Percentiles rank a stretch among this genome's conserved stretches.
Conservation (phyloP, 2,888 invertebrate genomes). For the Zygaena filipendulae region DNA sequence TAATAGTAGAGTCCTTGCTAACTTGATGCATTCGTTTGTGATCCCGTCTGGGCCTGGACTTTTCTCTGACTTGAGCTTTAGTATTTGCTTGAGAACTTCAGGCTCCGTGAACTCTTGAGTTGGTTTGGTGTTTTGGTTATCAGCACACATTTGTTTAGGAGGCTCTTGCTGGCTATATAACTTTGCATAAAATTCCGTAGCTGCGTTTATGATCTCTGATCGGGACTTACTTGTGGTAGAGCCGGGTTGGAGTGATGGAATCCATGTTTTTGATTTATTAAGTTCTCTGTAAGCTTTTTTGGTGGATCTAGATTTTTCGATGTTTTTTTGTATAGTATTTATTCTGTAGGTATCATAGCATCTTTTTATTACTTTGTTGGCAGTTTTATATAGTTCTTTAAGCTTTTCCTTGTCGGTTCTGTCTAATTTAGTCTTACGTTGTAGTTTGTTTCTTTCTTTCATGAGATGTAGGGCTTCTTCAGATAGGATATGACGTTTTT, state of each 20-base stretch:
- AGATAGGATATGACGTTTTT: conserved; percentile 10
- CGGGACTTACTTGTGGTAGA: conserved; percentile 6
- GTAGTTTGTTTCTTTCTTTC: conserved; percentile 13
- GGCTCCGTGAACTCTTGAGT: conserved; percentile 8
- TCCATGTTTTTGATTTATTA: conserved; percentile 10
- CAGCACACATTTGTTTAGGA: background rate
- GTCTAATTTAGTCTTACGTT: conserved; percentile 12
- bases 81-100: conserved; percentile 13
- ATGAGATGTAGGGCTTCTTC: conserved; percentile 12
- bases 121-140: conserved; percentile 2
- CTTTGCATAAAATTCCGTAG: conserved; percentile 13
- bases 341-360: conserved; percentile 12
- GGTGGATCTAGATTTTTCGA: conserved; percentile 10
- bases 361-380: conserved; percentile 15
- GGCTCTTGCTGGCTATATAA: conserved; percentile 9
- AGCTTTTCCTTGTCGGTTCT: conserved; percentile 12
- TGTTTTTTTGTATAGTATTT: conserved; percentile 9
- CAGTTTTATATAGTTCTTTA: conserved; percentile 12
- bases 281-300: conserved; percentile 13
- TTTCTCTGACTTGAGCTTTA: conserved; percentile 15
- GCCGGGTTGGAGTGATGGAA: conserved; percentile 8
- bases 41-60: conserved; percentile 16
- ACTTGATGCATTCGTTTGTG: conserved; percentile 15
- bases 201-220: conserved; percentile 11
- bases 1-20: conserved; percentile 10